Conservation (phyloP, 2,797 vertebrate species). For the Pyrrhura leucotis region DNA sequence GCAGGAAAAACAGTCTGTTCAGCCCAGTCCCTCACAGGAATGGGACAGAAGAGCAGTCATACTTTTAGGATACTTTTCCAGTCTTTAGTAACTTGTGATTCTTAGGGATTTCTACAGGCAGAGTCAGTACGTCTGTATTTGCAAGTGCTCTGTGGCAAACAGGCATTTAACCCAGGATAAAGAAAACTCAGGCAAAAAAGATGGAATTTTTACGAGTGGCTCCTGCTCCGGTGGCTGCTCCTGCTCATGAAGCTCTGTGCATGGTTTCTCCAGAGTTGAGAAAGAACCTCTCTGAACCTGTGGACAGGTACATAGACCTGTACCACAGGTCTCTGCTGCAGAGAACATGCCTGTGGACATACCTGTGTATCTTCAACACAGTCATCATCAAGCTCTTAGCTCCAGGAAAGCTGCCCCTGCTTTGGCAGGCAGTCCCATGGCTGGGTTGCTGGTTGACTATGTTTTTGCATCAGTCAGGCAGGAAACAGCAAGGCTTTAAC, state of each 20-base stretch:
- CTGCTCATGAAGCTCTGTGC: background rate
- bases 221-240: background rate
- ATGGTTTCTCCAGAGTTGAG: background rate
- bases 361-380: background rate
- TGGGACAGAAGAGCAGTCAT: background rate
- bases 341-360: background rate
- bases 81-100: background rate
- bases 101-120: background rate
- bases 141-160: background rate
- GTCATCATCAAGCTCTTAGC: background rate
- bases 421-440: background rate
- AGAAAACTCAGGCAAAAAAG: background rate
- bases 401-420: background rate
- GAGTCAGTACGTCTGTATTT: background rate
- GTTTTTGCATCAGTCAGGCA: background rate
- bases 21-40: background rate
- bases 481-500: background rate
- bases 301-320: background rate
- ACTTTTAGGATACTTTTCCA: background rate
- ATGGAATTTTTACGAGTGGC: background rate
- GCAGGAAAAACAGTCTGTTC: background rate
- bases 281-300: background rate
- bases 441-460: background rate
- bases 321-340: background rate
- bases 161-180: background rate